A percentile compares a stretch with the other conserved stretches of the same genome.
phyloP scores from a whole-genome alignment of 2,888 invertebrate species.

The Drosophila bunnanda region DNA sequence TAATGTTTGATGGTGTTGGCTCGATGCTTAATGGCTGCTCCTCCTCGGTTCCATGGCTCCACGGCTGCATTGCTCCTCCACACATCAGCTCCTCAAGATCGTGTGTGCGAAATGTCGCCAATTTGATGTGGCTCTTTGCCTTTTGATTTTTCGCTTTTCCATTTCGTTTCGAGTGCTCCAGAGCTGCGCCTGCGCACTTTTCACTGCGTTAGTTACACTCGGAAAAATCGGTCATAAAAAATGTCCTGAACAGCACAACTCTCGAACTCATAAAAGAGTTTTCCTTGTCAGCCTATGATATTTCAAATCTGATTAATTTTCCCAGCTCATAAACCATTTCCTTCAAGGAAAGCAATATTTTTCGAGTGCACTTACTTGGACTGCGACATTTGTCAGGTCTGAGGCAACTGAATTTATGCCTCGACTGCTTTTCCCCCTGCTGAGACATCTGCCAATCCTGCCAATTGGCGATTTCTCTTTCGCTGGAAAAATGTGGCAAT shows the following conservation, averaged over 20 bases:
- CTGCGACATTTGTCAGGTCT: constrained; percentile 43
- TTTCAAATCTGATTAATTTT: not conserved
- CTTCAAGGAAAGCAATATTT: not conserved
- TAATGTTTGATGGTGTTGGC: constrained; percentile 14
- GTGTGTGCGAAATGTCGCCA: constrained; percentile 42
- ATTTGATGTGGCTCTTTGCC: constrained; percentile 26
- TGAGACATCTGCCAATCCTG: constrained; percentile 54
- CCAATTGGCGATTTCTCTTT: constrained; percentile 75
- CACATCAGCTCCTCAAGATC: constrained; percentile 51
- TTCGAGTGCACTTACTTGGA: constrained; percentile 37
- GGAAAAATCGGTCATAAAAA: not conserved
- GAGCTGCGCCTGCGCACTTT: constrained; percentile 65
- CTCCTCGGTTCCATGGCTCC: not conserved
- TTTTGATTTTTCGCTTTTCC: constrained; percentile 33
- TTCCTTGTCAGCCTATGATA: not conserved
- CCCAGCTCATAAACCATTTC: not conserved
- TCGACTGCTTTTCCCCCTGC: constrained; percentile 24
- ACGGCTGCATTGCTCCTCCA: constrained; percentile 10
- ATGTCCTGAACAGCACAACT: not conserved
- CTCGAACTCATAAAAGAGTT: not conserved
- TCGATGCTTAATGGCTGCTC: constrained; percentile 15
- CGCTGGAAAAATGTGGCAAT: constrained; percentile 75
- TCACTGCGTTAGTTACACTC: constrained; percentile 53
- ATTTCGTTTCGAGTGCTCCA: constrained; percentile 54
- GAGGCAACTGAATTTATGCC: constrained; percentile 57